A percentile compares a stretch with the other conserved stretches of the same genome.
phyloP scores from a whole-genome alignment of 1,140 invertebrate genomes.

The Drosophila ohnishii region DNA sequence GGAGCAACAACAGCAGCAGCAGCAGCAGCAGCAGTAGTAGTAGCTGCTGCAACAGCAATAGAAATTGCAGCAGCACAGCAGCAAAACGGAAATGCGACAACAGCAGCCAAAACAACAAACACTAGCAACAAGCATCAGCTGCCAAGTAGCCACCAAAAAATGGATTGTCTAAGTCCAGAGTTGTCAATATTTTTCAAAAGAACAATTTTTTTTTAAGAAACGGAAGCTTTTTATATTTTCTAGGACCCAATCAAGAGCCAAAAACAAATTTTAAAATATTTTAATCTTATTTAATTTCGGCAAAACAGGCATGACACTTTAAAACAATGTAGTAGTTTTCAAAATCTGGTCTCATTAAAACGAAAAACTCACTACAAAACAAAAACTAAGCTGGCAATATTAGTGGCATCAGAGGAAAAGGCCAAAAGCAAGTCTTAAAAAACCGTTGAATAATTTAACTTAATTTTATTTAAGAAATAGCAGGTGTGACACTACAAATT shows the following conservation, averaged over 20 bases:
- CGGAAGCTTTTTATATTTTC: not conserved
- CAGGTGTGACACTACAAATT: too few relatives aligned
- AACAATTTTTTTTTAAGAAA: too few relatives aligned
- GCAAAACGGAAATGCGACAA: conserved; percentile 74
- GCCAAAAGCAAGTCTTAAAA: not conserved
- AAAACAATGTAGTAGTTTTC: too few relatives aligned
- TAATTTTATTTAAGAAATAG: too few relatives aligned
- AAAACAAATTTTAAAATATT: not conserved
- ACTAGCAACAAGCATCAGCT: conserved; percentile 49
- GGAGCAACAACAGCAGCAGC: conserved; percentile 63
- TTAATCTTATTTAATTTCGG: not conserved
- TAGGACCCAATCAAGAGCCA: too few relatives aligned
- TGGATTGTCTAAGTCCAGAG: conserved; percentile 40
- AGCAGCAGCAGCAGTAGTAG: conserved; percentile 2
- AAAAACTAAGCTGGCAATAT: not conserved
- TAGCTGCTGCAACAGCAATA: conserved; percentile 2
- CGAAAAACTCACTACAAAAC: not conserved
- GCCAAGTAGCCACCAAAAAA: conserved; percentile 49
- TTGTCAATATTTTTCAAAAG: conserved; percentile 4
- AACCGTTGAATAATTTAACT: too few relatives aligned
- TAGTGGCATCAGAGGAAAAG: not conserved
- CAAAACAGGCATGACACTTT: not conserved
- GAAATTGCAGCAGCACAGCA: conserved; percentile 52
- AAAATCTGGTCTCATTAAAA: not conserved
- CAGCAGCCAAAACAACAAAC: conserved; percentile 19